Conservation (phyloP, 2,113 vertebrate species). For the Gulo gulo region DNA sequence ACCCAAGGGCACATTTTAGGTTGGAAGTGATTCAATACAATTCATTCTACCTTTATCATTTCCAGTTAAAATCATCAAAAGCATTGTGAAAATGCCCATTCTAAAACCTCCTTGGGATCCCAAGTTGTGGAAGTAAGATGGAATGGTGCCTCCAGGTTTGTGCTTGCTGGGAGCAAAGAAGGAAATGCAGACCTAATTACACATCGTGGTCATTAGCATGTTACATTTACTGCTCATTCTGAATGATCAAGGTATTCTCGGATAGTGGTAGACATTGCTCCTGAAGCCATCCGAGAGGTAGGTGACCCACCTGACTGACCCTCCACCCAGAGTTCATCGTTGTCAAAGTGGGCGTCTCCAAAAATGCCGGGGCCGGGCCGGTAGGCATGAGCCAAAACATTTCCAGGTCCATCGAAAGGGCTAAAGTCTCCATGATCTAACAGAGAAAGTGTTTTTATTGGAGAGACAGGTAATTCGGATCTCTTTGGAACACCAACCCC, state of each 20-base stretch:
- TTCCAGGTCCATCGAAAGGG: conserved; percentile 84
- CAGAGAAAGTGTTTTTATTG: background rate
- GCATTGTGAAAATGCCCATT: background rate
- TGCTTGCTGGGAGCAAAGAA: background rate
- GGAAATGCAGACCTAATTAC: background rate
- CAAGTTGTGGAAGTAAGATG: background rate
- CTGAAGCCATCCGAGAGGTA: background rate
- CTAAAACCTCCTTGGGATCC: background rate
- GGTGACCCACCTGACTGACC: conserved; percentile 74
- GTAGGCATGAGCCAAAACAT: conserved; percentile 84
- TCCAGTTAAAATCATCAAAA: background rate
- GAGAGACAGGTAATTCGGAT: background rate
- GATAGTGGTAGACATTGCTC: background rate
- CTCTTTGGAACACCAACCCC: background rate
- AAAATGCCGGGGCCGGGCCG: conserved; percentile 78
- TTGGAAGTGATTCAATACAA: background rate
- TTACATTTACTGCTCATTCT: background rate
- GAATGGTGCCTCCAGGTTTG: background rate
- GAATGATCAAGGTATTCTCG: background rate
- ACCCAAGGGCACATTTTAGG: background rate
- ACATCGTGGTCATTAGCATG: background rate
- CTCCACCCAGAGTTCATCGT: conserved; percentile 84
- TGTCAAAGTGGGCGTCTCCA: conserved; percentile 87
- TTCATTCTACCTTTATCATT: background rate
- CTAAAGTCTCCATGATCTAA: conserved; percentile 84